A percentile compares a stretch with the other conserved stretches of the same genome.
These are phyloP conservation scores for Umimayanthus chanpuru DNA, from an alignment of 92 coral and sea anemone species.

Conservation along the genomic window DNA sequence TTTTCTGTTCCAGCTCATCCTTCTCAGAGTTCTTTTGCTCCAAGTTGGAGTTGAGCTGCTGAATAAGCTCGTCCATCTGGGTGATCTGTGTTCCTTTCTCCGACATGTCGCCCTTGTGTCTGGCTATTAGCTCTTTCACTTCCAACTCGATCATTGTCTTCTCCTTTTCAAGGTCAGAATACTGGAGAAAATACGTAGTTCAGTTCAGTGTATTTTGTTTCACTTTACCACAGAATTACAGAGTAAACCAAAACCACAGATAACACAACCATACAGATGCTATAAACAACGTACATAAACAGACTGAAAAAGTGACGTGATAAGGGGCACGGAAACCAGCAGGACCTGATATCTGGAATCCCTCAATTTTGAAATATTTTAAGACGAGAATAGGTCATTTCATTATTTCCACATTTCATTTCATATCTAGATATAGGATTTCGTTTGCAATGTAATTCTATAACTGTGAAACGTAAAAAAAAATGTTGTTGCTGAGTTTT, in stretches of 20 bases:
- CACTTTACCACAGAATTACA: neutral
- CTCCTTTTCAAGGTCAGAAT: conserved; percentile 96
- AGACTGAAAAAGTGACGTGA: too few species aligned
- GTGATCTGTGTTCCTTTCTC: conserved; percentile 87
- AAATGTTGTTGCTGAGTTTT: too few species aligned
- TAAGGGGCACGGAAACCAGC: too few species aligned
- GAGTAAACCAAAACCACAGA: neutral
- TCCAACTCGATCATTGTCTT: conserved; percentile 96
- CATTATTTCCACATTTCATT: too few species aligned
- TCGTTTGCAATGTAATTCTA: too few species aligned
- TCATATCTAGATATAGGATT: too few species aligned
- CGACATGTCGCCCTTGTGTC: conserved; percentile 97
- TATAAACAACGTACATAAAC: too few species aligned
- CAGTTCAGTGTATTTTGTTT: neutral
- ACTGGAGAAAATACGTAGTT: conserved; percentile 43
- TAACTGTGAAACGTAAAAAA: too few species aligned
- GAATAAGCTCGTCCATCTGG: conserved; percentile 79
- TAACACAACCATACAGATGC: neutral
- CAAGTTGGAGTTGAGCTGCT: conserved; percentile 65
- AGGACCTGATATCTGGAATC: too few species aligned
- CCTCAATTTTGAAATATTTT: too few species aligned
- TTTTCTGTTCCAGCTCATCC: conserved; percentile 78
- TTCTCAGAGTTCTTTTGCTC: conserved; percentile 83
- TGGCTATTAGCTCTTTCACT: conserved; percentile 91
- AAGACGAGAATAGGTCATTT: too few species aligned